Percentiles rank a stretch among this genome's conserved stretches.
phyloP scores from a whole-genome alignment of 2,888 invertebrate species.

The Blastobasis lacticolella region DNA sequence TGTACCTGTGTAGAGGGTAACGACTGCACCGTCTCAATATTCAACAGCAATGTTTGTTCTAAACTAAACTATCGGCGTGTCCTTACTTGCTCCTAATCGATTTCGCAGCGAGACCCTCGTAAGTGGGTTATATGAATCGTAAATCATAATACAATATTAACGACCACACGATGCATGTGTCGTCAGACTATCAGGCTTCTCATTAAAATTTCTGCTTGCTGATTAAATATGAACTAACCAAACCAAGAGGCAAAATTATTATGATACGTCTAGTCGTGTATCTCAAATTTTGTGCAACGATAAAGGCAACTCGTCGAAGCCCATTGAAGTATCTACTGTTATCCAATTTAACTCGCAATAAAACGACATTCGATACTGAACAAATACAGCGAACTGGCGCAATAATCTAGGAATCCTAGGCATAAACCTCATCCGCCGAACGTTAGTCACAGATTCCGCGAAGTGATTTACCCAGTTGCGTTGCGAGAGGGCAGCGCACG shows the following conservation, averaged over 20 bases:
- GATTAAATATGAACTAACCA: too few relatives aligned
- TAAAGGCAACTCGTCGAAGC: too few relatives aligned
- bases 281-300: too few relatives aligned
- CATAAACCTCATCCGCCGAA: background rate
- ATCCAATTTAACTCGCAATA: too few relatives aligned
- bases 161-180: conserved; percentile 29
- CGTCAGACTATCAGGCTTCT: conserved; percentile 11
- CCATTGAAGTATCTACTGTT: too few relatives aligned
- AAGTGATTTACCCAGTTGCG: conserved; percentile 8
- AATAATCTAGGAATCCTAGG: too few relatives aligned
- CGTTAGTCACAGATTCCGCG: background rate
- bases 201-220: conserved; percentile 9
- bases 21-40: too few relatives aligned
- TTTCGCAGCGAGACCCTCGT: conserved; percentile 33
- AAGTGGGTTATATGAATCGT: conserved; percentile 54
- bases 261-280: too few relatives aligned
- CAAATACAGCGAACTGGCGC: too few relatives aligned
- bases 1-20: too few relatives aligned
- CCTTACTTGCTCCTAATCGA: conserved; percentile 38
- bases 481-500: background rate
- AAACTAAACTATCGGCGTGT: conserved; percentile 23
- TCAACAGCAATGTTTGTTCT: background rate
- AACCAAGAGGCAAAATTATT: too few relatives aligned
- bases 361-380: background rate
- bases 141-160: conserved; percentile 53